Conservation (phyloP, 2,888 invertebrate species). For the Horisme vitalbata region DNA sequence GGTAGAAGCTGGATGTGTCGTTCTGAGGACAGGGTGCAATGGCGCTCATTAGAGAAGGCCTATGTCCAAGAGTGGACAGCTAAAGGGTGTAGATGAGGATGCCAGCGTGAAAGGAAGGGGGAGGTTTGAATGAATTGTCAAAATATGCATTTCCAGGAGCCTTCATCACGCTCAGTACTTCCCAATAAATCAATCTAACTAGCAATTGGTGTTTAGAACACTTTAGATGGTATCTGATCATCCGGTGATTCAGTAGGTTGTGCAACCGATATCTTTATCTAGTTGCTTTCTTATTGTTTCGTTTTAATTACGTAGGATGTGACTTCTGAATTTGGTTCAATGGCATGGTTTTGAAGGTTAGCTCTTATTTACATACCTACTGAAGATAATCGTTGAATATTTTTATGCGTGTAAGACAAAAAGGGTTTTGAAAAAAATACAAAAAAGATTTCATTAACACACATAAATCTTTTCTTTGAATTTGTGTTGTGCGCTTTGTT, state of each 20-base stretch:
- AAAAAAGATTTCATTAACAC: too few species aligned
- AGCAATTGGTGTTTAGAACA: conserved; percentile 53
- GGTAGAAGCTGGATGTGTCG: too few species aligned
- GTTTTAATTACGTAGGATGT: conserved; percentile 64
- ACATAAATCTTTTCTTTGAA: too few species aligned
- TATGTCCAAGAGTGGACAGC: too few species aligned
- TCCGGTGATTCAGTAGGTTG: conserved; percentile 76
- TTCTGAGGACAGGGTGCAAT: too few species aligned
- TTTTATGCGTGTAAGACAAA: too few species aligned
- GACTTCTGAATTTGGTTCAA: conserved; percentile 54
- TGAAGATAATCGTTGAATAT: too few species aligned
- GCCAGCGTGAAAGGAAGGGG: too few species aligned
- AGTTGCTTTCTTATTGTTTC: conserved; percentile 76
- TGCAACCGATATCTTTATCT: conserved; percentile 59
- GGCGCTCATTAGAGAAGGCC: too few species aligned
- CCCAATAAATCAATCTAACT: conserved; percentile 64
- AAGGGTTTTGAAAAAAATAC: too few species aligned
- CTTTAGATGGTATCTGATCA: conserved; percentile 62
- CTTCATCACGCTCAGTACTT: conserved; percentile 11
- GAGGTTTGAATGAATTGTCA: background rate
- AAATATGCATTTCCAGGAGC: background rate
- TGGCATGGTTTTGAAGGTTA: conserved; percentile 48
- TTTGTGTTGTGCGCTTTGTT: too few species aligned
- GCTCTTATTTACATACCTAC: conserved; percentile 4
- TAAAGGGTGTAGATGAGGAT: too few species aligned